Evolutionary conservation across 2,113 vertebrate genomes (phyloP).

Genomic region (Oryzias melastigma): DNA sequence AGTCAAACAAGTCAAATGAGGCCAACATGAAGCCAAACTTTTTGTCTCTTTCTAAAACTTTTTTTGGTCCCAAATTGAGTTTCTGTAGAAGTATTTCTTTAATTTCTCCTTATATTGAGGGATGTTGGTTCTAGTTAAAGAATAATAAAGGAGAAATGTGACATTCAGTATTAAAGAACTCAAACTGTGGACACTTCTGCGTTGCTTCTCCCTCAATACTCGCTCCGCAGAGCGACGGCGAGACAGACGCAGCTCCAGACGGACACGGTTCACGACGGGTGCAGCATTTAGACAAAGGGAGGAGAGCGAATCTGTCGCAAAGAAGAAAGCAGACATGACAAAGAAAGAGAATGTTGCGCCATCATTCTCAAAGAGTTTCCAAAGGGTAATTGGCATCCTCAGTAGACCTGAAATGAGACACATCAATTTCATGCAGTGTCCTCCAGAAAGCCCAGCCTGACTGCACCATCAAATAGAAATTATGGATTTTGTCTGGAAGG

Average conservation of each 20-base stretch:
- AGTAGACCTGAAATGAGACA: constrained; percentile 71
- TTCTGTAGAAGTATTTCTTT: too few relatives aligned
- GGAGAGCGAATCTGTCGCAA: constrained; percentile 5
- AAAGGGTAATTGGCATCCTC: constrained; percentile 75
- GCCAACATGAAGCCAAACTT: too few relatives aligned
- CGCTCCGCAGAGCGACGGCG: constrained; percentile 1
- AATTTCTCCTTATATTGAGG: too few relatives aligned
- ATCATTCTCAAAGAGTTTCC: constrained; percentile 65
- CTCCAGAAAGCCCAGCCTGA: constrained; percentile 61
- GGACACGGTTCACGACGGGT: constrained; percentile 1
- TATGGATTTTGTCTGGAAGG: constrained; percentile 79
- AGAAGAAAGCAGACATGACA: constrained; percentile 13
- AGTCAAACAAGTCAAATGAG: too few relatives aligned
- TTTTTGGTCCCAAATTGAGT: too few relatives aligned
- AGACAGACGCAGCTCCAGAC: neutral
- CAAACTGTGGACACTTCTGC: too few relatives aligned
- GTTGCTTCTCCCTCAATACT: neutral
- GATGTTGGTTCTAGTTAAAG: too few relatives aligned
- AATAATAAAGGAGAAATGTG: too few relatives aligned
- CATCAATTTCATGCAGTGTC: constrained; percentile 74
- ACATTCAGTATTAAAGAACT: too few relatives aligned
- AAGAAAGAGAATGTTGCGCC: constrained; percentile 40
- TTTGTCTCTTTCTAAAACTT: too few relatives aligned
- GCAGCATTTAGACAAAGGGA: constrained; percentile 4
- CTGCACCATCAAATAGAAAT: constrained; percentile 75